Evolutionary conservation across 2,113 vertebrate species (phyloP).

Genomic region (Casuarius casuarius): DNA sequence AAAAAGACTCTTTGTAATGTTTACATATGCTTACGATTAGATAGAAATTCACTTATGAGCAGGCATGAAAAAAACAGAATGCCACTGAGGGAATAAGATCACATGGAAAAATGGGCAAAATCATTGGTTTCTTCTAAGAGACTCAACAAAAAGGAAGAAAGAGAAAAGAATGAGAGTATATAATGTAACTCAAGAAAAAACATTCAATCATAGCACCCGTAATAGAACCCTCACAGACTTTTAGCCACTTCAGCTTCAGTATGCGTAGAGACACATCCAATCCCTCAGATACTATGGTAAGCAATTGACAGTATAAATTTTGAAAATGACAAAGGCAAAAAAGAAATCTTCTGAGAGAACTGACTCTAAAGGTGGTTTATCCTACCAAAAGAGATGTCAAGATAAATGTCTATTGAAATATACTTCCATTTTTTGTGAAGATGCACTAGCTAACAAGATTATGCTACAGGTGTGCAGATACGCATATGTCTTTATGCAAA

Average conservation of each 20-base stretch:
- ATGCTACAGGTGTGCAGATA: rapidly evolving
- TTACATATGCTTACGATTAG: background rate
- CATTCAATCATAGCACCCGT: background rate
- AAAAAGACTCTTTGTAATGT: background rate
- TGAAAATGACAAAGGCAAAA: rapidly evolving
- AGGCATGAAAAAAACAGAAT: rapidly evolving
- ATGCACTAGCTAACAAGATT: background rate
- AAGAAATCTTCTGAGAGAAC: rapidly evolving
- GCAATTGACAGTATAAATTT: background rate
- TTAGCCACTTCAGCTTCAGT: background rate
- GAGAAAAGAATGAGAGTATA: background rate
- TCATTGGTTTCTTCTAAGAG: background rate
- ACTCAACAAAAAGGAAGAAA: background rate
- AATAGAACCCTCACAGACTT: no score
- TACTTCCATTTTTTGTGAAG: background rate
- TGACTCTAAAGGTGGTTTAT: rapidly evolving
- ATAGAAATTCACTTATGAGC: rapidly evolving
- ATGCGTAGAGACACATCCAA: background rate
- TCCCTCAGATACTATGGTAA: rapidly evolving
- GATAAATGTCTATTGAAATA: rapidly evolving
- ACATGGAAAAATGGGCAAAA: rapidly evolving
- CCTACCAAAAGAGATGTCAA: rapidly evolving
- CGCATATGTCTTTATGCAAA: rapidly evolving
- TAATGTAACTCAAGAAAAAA: background rate
- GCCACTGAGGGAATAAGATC: background rate